These are phyloP conservation scores for Pitta sordida DNA, from an alignment of 2,113 vertebrate species.

Conservation along the genomic window DNA sequence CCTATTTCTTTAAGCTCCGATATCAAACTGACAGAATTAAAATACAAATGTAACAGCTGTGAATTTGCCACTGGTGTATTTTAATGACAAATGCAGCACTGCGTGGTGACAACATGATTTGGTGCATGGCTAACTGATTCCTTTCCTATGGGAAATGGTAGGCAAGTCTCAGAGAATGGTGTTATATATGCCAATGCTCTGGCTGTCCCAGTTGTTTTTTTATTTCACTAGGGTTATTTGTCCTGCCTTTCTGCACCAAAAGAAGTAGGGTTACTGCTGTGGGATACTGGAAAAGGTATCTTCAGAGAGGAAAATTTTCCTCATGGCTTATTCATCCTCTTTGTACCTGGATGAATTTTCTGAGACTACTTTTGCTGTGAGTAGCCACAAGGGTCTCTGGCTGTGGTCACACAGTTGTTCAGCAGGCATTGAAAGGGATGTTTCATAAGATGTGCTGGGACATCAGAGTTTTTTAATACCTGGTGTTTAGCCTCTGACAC, in stretches of 20 bases:
- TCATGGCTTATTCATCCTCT: background rate
- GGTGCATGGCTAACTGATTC: background rate
- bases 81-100: background rate
- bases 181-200: background rate
- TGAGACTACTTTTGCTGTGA: background rate
- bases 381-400: background rate
- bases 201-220: background rate
- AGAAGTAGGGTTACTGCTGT: background rate
- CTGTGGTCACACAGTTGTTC: background rate
- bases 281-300: background rate
- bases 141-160: background rate
- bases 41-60: background rate
- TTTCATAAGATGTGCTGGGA: background rate
- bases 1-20: background rate
- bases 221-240: background rate
- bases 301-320: background rate
- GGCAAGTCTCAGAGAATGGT: background rate
- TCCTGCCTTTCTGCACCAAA: background rate
- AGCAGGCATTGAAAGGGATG: background rate
- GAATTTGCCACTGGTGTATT: slow-evolving; percentile 6
- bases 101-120: background rate
- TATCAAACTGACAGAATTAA: background rate
- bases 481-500: background rate
- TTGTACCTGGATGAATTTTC: background rate
- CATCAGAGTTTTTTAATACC: background rate